phyloP scores from a whole-genome alignment of 2,797 vertebrate species.

The Gambelia wislizenii region DNA sequence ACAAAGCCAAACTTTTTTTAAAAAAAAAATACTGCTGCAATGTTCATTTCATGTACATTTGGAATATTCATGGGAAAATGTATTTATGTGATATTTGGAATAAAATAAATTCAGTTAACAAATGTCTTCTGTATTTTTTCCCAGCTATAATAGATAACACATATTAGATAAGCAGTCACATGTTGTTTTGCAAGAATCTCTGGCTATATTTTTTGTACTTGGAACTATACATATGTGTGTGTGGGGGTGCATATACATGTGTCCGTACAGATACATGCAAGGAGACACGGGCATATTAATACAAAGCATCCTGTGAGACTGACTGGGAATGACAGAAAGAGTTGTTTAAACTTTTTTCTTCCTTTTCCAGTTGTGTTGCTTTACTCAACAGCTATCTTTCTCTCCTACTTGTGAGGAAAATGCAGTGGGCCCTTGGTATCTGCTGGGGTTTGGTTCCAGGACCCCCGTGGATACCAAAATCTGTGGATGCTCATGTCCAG shows the following conservation, averaged over 20 bases:
- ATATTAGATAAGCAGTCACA: not conserved
- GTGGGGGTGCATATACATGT: no score
- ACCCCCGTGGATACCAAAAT: no score
- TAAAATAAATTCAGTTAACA: constrained; percentile 73
- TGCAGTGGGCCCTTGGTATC: no score
- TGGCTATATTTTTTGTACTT: not conserved
- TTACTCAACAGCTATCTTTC: not conserved
- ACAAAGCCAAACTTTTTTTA: constrained; percentile 74
- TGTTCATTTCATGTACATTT: constrained; percentile 77
- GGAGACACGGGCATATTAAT: not conserved
- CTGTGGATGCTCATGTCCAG: no score
- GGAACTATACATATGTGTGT: no score
- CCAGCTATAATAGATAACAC: not conserved
- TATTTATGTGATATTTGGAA: constrained; percentile 78
- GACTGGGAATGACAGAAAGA: not conserved
- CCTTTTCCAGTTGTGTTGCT: not conserved
- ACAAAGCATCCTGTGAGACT: not conserved
- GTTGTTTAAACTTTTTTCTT: not conserved
- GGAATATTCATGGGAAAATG: constrained; percentile 74
- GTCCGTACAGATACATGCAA: not conserved
- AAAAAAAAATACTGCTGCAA: constrained; percentile 58
- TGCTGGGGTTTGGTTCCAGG: no score
- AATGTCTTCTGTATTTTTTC: constrained; percentile 20
- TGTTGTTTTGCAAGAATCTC: not conserved
- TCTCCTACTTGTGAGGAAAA: not conserved